Conservation (phyloP, 1,140 invertebrate genomes). For the Dermatophagoides farinae region DNA sequence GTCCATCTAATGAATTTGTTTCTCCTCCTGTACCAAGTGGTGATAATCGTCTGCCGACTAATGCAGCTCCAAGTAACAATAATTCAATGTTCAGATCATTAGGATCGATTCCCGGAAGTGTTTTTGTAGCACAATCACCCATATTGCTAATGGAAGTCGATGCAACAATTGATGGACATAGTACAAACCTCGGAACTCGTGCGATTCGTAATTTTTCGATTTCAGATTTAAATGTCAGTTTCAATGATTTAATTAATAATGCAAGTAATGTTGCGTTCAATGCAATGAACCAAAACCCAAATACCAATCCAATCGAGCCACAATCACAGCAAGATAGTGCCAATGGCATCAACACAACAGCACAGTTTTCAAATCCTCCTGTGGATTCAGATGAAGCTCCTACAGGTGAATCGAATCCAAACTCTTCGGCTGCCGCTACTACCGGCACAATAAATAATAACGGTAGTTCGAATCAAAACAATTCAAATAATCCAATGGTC, state of each 20-base stretch:
- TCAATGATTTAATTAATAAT: no score
- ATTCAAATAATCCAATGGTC: neutral
- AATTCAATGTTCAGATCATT: neutral
- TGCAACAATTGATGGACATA: neutral
- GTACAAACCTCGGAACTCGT: no score
- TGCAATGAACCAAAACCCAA: no score
- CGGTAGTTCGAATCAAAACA: neutral
- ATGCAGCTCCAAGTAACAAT: neutral
- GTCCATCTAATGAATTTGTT: no score
- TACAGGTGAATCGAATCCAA: neutral
- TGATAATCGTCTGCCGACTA: no score
- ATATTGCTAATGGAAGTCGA: constrained; percentile 44
- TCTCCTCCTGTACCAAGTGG: no score
- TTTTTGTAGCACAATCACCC: constrained; percentile 26
- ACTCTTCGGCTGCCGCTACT: neutral
- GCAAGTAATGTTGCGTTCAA: no score
- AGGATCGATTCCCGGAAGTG: neutral
- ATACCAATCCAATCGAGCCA: neutral
- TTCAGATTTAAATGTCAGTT: no score
- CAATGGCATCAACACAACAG: no score
- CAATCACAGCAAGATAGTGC: no score
- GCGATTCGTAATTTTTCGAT: no score
- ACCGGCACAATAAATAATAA: neutral
- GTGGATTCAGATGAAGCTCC: neutral
- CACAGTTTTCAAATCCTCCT: no score